Evolutionary conservation across 2,888 invertebrate species (phyloP).

Genomic region (Mongoloraphidia duomilia): DNA sequence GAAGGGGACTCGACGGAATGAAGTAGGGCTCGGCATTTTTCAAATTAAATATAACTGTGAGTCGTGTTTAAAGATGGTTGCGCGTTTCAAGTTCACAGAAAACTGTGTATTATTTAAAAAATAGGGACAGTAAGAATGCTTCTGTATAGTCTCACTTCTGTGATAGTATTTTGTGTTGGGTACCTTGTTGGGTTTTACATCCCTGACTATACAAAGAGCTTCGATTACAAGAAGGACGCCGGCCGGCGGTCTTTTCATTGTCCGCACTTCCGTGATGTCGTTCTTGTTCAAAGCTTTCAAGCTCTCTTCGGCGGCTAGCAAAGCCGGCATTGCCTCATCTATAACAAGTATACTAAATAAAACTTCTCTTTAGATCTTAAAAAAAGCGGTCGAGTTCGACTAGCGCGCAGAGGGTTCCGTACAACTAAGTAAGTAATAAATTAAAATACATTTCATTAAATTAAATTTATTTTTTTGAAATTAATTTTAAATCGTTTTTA

Average conservation of each 20-base stretch:
- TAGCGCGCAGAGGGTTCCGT: too few relatives aligned
- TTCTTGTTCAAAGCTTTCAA: constrained; percentile 80
- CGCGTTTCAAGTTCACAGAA: too few relatives aligned
- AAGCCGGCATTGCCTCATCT: constrained; percentile 73
- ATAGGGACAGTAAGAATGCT: neutral
- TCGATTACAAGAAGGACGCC: constrained; percentile 74
- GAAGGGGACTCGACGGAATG: too few relatives aligned
- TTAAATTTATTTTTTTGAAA: neutral
- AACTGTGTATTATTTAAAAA: neutral
- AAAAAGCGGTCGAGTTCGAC: neutral
- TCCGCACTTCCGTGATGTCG: constrained; percentile 81
- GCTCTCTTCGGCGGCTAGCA: constrained; percentile 72
- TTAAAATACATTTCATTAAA: too few relatives aligned
- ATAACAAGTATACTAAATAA: constrained; percentile 6
- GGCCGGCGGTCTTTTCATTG: constrained; percentile 83
- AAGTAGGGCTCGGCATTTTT: too few relatives aligned
- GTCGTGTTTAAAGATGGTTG: too few relatives aligned
- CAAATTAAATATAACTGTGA: too few relatives aligned
- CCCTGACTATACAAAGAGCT: constrained; percentile 69
- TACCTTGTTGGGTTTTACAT: constrained; percentile 59
- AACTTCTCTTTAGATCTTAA: neutral
- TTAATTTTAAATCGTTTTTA: neutral
- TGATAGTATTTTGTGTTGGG: neutral
- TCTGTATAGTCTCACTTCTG: too few relatives aligned
- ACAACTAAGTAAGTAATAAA: too few relatives aligned